Base-by-base conservation (phyloP, 2,888 invertebrate genomes). In the Miltochrista miniata region DNA sequence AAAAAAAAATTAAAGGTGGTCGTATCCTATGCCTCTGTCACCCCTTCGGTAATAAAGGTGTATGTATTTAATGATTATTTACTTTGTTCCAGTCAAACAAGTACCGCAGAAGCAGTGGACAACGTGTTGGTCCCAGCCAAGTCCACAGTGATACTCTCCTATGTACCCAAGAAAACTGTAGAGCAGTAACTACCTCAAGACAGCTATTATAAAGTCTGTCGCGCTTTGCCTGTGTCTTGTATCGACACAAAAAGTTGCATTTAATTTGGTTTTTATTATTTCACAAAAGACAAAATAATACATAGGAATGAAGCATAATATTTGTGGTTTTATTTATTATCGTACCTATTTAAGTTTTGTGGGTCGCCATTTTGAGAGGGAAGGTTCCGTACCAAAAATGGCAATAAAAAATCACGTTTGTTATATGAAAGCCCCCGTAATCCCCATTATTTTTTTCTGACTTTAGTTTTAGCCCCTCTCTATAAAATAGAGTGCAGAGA, bases 91-190 rank as follows among this genome's bases (percentile, higher is more conserved):
- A 95, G 95, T 50, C 89, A 89, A 51, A 94, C 95, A 62, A 85
- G 43, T 43, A 30, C 36, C 4, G 44, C 56, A 0, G 79, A 93
- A 35, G 56, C 72, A n/a, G 90, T 93, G 1, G 86, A 91, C 35
- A 77, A 85, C 7, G 85, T 96, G 54, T 80, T 92, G 13, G 90
- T 96, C 47, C 93, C 95, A 0, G 84, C 94, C 0, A 92, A 92
- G 68, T 93, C 95, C 10, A 93, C 95, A 0, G 84, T 95, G 12
- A 91, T 96, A 37, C 85, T 96, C 44, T 94, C 95, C 13, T 96
- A 95, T 79, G 95, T 95, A 33, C 95, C 96, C 13, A 83, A 82
- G 51, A 77, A 73, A 0, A 59, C 59, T 0, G 74, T 78, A 1
- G 83, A 85, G 34, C 63, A 80, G 31, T 84, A 73, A 66, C 51